These are phyloP conservation scores for Sus scrofa DNA, from an alignment of 2,113 vertebrate species.

Conservation along the genomic window DNA sequence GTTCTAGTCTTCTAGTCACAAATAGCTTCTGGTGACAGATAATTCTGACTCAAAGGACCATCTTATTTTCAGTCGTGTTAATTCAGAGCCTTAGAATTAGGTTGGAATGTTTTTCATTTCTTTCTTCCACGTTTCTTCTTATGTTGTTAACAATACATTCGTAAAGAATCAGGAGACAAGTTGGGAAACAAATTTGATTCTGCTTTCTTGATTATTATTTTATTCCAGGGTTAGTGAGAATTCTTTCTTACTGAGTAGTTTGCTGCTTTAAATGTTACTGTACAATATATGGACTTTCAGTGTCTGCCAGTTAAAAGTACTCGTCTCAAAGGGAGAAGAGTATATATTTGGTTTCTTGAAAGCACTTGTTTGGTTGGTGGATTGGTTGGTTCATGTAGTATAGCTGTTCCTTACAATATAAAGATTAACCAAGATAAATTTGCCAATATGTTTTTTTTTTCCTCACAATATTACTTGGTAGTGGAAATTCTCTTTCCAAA, in stretches of 20 bases:
- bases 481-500: neutral
- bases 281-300: neutral
- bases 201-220: neutral
- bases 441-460: neutral
- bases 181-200: neutral
- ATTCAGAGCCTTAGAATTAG: constrained; percentile 55
- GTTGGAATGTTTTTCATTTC: neutral
- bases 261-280: neutral
- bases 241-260: neutral
- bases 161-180: neutral
- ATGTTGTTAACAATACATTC: neutral
- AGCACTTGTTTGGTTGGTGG: neutral
- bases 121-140: neutral
- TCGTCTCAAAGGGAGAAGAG: neutral
- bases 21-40: constrained; percentile 66
- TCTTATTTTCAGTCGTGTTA: constrained; percentile 44
- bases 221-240: neutral
- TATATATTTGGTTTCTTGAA: neutral
- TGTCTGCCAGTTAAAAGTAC: neutral
- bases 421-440: constrained; percentile 13
- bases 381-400: neutral
- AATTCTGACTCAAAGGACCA: constrained; percentile 37
- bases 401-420: neutral
- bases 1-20: constrained; percentile 78
- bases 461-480: neutral